Conservation (phyloP, 2,113 vertebrate genomes). For the Pelvicachromis taeniatus region DNA sequence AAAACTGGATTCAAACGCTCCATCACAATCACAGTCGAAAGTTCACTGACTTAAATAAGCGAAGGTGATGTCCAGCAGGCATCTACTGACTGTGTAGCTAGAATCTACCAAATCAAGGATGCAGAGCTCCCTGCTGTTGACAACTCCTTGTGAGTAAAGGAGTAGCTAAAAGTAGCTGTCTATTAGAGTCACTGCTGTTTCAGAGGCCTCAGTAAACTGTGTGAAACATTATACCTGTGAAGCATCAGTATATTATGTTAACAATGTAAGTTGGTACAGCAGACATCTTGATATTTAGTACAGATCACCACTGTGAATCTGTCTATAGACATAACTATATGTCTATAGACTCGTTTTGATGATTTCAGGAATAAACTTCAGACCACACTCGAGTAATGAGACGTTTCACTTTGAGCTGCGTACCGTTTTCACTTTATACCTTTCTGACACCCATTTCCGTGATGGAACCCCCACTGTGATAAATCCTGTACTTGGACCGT, state of each 20-base stretch:
- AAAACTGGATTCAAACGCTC: background rate
- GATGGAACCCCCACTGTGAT: slow-evolving; percentile 1
- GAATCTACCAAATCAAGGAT: background rate
- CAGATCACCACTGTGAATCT: background rate
- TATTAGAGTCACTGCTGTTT: background rate
- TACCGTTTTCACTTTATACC: background rate
- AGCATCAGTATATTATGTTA: background rate
- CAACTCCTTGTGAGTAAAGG: background rate
- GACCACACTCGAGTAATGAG: background rate
- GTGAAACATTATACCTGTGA: background rate
- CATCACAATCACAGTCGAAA: background rate
- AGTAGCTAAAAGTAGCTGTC: background rate
- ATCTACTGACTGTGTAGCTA: background rate
- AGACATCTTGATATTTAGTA: background rate
- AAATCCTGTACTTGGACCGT: background rate
- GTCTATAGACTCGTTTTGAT: background rate
- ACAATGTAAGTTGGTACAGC: background rate
- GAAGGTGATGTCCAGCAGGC: background rate
- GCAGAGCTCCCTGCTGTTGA: background rate
- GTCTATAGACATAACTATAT: background rate
- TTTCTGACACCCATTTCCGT: background rate
- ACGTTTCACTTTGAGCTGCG: background rate
- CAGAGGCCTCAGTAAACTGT: background rate
- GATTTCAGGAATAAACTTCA: background rate
- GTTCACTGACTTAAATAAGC: background rate